A percentile compares a stretch with the other conserved stretches of the same genome.
These are phyloP conservation scores for Bembecia ichneumoniformis DNA, from an alignment of 2,888 invertebrate genomes.

Conservation along the genomic window DNA sequence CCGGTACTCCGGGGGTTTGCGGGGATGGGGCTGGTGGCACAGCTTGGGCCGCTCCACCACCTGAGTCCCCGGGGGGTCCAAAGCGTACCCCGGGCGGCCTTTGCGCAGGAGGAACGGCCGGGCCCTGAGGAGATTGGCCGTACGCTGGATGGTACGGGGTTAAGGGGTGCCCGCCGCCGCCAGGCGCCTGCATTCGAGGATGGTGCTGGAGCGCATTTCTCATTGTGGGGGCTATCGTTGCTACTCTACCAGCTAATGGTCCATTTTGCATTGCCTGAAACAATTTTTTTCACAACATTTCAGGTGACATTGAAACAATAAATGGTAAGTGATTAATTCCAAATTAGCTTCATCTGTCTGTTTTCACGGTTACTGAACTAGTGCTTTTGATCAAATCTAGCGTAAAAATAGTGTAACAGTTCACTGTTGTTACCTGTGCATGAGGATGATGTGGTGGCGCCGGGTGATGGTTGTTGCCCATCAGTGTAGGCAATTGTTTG, in stretches of 20 bases:
- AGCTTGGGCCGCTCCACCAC: conserved; percentile 78
- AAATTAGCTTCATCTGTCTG: neutral
- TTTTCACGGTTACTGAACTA: neutral
- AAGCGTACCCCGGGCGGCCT: conserved; percentile 35
- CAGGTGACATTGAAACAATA: no score
- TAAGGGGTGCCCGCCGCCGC: conserved; percentile 68
- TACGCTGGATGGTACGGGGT: conserved; percentile 74
- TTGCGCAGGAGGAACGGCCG: conserved; percentile 27
- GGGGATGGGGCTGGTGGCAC: conserved; percentile 85
- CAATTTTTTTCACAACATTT: no score
- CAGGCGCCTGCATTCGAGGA: conserved; percentile 57
- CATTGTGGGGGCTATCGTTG: conserved; percentile 61
- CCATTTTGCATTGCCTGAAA: conserved; percentile 82
- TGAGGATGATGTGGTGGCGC: conserved; percentile 58
- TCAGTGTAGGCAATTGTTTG: conserved; percentile 79
- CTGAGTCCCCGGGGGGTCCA: conserved; percentile 68
- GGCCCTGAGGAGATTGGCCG: conserved; percentile 68
- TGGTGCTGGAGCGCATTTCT: conserved; percentile 75
- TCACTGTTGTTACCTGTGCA: conserved; percentile 56
- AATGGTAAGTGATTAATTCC: neutral
- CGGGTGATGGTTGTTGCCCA: conserved; percentile 71
- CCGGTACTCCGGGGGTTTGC: conserved; percentile 83
- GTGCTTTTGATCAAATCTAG: neutral
- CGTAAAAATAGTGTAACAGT: conserved; percentile 4
- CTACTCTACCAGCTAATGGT: conserved; percentile 76